These are phyloP conservation scores for Candoia aspera DNA, from an alignment of 2,113 vertebrate genomes.

Conservation along the genomic window DNA sequence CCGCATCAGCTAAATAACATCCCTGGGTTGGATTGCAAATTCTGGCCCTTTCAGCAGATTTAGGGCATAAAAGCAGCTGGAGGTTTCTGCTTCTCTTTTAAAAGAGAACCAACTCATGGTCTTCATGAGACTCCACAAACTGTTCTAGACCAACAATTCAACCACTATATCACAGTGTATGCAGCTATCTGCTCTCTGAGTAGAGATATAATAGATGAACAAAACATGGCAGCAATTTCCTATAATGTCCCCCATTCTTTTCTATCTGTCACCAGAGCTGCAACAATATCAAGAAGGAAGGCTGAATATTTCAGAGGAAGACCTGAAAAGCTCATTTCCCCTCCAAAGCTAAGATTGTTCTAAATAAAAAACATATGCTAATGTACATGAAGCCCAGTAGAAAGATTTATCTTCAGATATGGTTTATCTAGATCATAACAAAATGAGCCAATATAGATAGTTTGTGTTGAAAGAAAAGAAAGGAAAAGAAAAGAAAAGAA, in stretches of 20 bases:
- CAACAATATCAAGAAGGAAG: not conserved
- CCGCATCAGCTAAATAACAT: too few species aligned
- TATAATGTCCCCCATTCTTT: not conserved
- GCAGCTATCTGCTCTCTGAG: too few species aligned
- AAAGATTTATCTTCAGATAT: conserved; percentile 1
- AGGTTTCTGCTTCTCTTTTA: not conserved
- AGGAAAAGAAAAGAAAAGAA: not conserved
- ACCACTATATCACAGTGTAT: not conserved
- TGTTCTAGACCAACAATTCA: not conserved
- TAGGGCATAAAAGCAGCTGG: not conserved
- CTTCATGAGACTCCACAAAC: too few species aligned
- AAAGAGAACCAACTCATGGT: not conserved
- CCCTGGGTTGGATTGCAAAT: not conserved
- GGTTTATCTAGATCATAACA: conserved; percentile 24
- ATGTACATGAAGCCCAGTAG: not conserved
- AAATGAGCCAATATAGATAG: not conserved
- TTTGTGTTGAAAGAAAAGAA: not conserved
- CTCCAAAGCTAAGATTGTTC: not conserved
- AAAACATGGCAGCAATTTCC: not conserved
- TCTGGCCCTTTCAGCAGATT: not conserved
- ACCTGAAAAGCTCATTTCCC: not conserved
- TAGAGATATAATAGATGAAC: not conserved
- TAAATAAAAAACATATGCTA: conserved; percentile 31
- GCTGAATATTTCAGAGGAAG: not conserved
- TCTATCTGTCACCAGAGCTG: not conserved